Base-by-base conservation (phyloP, 2,888 invertebrate species). In the Cordilura impudica region DNA sequence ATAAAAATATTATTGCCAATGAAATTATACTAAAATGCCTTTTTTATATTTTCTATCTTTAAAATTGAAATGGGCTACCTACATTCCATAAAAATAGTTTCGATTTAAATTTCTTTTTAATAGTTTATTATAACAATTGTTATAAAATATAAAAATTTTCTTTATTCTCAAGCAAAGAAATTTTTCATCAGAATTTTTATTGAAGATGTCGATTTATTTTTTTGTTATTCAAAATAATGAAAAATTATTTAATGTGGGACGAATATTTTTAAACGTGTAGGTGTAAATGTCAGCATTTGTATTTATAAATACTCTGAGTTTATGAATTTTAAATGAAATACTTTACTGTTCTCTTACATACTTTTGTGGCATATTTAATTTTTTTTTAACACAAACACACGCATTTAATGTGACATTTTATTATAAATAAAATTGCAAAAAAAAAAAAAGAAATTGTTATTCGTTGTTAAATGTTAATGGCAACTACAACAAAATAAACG, bases 241-340 rank as follows among this genome's bases (percentile, higher is more conserved):
- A 29, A 67, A 56, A 56, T 67, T 61, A 54, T n/a, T n/a, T n/a
- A n/a, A n/a, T 58, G 78, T 78, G 63, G 73, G 73, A 58, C 14
- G 70, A 2, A n/a, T 56, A 56, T 60, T 49, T 49, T 23, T 35
- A 60, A 61, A 39, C 8, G 63, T 58, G 78, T 69, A 29, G 77
- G 77, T 69, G 77, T 35, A 23, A 63, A 63, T 69, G 67, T 54
- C 69, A 78, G 35, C 19, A 43, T 56, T 12, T 35, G 12, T 19
- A n/a, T 51, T 1, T 5, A 8, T n/a, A 29, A 4, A 10, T 43
- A 10, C 23, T 1, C 47, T n/a, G n/a, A 14, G 14, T 14, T 29
- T 31, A 29, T 54, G 12, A 23, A 16, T 12, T 14, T 14, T 45
- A 14, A 6, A 45, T 23, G 35, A 39, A 39, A 51, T 4, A 39